A percentile compares a stretch with the other conserved stretches of the same genome.
These are phyloP conservation scores for Sarcoramphus papa DNA, from an alignment of 2,797 vertebrate genomes.

Conservation along the genomic window DNA sequence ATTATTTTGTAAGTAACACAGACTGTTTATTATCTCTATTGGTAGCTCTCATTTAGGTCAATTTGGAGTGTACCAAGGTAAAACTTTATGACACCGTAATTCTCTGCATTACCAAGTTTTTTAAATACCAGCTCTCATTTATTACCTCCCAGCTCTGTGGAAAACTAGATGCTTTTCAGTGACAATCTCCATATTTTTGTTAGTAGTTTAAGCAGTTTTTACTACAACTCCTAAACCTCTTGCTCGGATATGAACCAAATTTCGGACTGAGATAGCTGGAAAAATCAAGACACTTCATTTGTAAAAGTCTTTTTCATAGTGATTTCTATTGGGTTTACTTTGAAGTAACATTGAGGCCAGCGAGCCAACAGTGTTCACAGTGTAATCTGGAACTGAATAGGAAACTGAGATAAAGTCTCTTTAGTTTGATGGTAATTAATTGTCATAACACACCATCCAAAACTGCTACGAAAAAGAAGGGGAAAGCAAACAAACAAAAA, in stretches of 20 bases:
- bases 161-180: not conserved
- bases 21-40: fast-evolving
- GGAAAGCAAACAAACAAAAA: not conserved
- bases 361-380: not conserved
- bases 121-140: no score
- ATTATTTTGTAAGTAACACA: not conserved
- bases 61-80: not conserved
- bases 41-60: not conserved
- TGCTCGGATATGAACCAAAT: not conserved
- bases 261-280: not conserved
- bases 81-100: not conserved
- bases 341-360: not conserved
- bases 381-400: fast-evolving
- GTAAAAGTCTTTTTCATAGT: not conserved
- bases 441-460: no score
- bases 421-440: not conserved
- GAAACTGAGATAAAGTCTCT: no score
- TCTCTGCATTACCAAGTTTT: not conserved
- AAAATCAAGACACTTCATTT: not conserved
- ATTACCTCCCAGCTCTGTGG: not conserved
- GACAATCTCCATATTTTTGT: not conserved
- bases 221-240: not conserved
- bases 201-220: not conserved
- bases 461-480: not conserved
- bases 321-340: not conserved